Base-by-base conservation (phyloP, 2,888 invertebrate species). In the Himalopsyche japonica region DNA sequence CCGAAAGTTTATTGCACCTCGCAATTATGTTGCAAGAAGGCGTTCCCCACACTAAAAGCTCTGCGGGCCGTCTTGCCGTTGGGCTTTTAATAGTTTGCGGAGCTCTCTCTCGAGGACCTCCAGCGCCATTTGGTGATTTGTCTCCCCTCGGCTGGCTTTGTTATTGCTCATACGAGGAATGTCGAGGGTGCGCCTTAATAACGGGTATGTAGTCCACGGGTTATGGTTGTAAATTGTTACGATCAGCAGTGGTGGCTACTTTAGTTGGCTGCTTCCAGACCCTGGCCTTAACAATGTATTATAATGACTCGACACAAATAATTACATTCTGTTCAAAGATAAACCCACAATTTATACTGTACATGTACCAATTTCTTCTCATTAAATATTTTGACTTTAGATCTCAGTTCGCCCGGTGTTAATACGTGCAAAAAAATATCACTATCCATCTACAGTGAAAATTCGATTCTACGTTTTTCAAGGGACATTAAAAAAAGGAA, bases 1-100 rank as follows among this genome's bases (percentile, higher is more conserved):
- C 70, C 70, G 27, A 70, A 70, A 34, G 81, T 37, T 70, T 43
- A 77, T 82, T 82, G 82, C 48, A 20, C 27, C 48, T 43, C 77
- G 76, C 30, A 82, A 82, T 82, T 82, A 82, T 43, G 47, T 76
- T 77, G 49, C 57, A 76, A 70, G 76, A 48, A 70, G 70, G 70
- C 70, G 70, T 70, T 70, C 70, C 70, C 24, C 27, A 27, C 27
- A 70, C 70, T 70, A 70, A 70, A 70, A 70, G 70, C 70, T 27
- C 70, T 70, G 12, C 24, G 70, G 70, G 24, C 7, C 27, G 70
- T 70, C 70, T 70, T 70, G 70, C 70, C 70, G 70, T 24, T 30
- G 70, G 70, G 70, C 79, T n/a, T 80, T 79, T 83, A 83, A 83
- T 83, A 83, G 83, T 83, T 83, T 79, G 64, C 37, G 64, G 76